phyloP scores from a whole-genome alignment of 2,113 vertebrate species.

The Bufo gargarizans region DNA sequence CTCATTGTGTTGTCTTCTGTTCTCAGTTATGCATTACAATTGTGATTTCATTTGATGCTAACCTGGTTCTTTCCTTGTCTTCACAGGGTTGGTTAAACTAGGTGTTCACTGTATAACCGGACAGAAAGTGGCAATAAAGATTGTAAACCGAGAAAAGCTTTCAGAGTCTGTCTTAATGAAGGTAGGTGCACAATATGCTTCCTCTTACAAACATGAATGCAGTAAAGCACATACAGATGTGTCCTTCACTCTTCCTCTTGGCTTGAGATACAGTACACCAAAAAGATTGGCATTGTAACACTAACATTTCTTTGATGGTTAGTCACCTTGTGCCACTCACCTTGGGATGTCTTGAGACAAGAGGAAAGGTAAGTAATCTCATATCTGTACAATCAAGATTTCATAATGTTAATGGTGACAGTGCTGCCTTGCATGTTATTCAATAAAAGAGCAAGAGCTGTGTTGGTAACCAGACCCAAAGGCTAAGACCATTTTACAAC shows the following conservation, averaged over 20 bases:
- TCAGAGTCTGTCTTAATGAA: constrained; percentile 93
- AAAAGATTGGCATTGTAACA: too few species aligned
- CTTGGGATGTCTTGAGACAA: too few species aligned
- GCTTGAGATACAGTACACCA: too few species aligned
- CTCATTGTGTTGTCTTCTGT: too few species aligned
- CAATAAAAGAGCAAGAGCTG: background rate
- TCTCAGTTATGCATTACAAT: background rate
- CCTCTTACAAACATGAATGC: background rate
- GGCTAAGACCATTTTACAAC: background rate
- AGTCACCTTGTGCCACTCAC: too few species aligned
- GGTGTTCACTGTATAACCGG: constrained; percentile 90
- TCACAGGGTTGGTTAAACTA: constrained; percentile 87
- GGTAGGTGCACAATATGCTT: constrained; percentile 65
- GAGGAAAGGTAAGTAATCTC: too few species aligned
- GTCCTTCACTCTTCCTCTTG: too few species aligned
- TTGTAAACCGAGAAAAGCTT: constrained; percentile 92
- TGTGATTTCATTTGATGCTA: background rate
- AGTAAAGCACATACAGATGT: background rate
- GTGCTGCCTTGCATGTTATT: background rate
- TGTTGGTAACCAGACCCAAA: background rate
- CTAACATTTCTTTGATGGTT: too few species aligned
- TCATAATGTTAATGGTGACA: background rate
- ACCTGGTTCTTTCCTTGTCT: background rate
- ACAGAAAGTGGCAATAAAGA: constrained; percentile 94
- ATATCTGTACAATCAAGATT: background rate